phyloP scores from a whole-genome alignment of 2,888 invertebrate genomes.

The Tanypteryx hageni region DNA sequence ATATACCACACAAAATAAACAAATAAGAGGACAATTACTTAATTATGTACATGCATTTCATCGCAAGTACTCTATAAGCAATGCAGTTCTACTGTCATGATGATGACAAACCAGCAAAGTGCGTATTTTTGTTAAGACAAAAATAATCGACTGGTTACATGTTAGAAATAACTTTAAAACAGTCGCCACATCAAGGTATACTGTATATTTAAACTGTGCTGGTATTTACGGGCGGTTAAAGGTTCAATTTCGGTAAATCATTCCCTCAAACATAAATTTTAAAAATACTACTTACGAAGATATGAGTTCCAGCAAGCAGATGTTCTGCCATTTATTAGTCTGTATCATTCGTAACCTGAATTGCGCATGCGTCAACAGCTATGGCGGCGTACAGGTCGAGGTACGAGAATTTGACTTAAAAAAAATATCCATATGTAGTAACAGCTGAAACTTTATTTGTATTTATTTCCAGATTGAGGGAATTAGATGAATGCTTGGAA shows the following conservation, averaged over 20 bases:
- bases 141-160: conserved; percentile 15
- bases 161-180: background rate
- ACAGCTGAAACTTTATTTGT: conserved; percentile 64
- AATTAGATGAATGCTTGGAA: conserved; percentile 85
- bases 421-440: conserved; percentile 57
- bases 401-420: conserved; percentile 70
- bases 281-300: conserved; percentile 10
- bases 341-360: conserved; percentile 5
- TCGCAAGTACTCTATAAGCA: background rate
- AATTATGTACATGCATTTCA: background rate
- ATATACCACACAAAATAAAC: background rate
- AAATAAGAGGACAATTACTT: background rate
- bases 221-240: background rate
- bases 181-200: background rate
- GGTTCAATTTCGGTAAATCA: background rate
- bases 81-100: background rate
- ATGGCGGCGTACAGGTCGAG: conserved; percentile 72
- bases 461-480: conserved; percentile 82
- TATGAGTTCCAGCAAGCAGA: conserved; percentile 24
- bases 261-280: background rate
- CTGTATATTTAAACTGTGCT: background rate
- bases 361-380: conserved; percentile 35
- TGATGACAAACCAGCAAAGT: background rate
- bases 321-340: conserved; percentile 56
- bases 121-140: conserved; percentile 4